phyloP scores from a whole-genome alignment of 2,888 invertebrate genomes.

The Rapana venosa region DNA sequence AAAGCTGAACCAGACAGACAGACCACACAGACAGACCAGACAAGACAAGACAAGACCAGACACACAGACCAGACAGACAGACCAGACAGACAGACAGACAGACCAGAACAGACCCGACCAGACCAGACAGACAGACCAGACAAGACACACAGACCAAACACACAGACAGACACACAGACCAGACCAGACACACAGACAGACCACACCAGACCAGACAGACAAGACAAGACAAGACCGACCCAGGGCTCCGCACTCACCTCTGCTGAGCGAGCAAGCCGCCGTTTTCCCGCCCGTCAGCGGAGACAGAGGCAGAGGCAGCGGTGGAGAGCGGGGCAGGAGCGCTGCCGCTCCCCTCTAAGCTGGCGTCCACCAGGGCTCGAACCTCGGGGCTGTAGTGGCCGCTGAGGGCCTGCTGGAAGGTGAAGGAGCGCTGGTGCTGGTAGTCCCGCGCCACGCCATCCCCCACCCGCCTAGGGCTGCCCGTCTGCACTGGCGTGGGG shows the following conservation, averaged over 20 bases:
- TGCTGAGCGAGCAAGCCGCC: slow-evolving; percentile 44
- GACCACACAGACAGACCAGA: too few species aligned
- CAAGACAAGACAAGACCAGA: too few species aligned
- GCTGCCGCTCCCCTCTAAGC: slow-evolving; percentile 46
- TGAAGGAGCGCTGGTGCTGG: slow-evolving; percentile 64
- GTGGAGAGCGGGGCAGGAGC: neutral
- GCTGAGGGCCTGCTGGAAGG: slow-evolving; percentile 65
- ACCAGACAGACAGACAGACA: neutral
- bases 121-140: too few species aligned
- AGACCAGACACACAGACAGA: too few species aligned
- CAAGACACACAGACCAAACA: too few species aligned
- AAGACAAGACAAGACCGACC: too few species aligned
- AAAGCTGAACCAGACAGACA: too few species aligned
- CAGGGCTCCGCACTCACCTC: slow-evolving; percentile 24
- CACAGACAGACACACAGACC: neutral
- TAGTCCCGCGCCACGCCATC: slow-evolving; percentile 56
- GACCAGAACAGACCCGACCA: too few species aligned
- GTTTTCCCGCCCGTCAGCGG: slow-evolving; percentile 31
- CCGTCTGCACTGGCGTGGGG: neutral
- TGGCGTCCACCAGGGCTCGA: slow-evolving; percentile 52
- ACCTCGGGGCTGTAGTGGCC: slow-evolving; percentile 66
- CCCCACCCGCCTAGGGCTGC: neutral
- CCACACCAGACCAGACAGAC: too few species aligned
- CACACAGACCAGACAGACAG: neutral
- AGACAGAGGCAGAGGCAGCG: slow-evolving; percentile 28